Conservation (phyloP, 2,797 vertebrate species). For the Craterocephalus amniculus region DNA sequence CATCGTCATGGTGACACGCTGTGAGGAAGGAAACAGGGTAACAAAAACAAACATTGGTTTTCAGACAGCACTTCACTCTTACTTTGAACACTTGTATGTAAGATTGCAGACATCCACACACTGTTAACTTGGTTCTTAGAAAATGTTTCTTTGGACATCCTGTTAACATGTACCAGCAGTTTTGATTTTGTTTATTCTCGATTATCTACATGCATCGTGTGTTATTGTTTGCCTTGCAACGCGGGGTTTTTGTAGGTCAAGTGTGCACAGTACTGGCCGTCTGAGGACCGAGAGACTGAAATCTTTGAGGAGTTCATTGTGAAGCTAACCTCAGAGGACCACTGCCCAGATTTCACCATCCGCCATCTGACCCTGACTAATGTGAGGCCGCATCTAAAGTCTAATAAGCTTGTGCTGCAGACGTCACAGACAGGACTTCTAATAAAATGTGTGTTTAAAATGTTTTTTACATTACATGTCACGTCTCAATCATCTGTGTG, state of each 20-base stretch:
- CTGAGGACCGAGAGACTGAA: conserved; percentile 78
- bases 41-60: conserved; percentile 13
- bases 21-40: conserved; percentile 95
- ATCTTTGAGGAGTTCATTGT: conserved; percentile 88
- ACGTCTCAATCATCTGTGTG: conserved; percentile 4
- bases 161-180: background rate
- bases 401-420: background rate
- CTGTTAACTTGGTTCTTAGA: background rate
- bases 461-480: background rate
- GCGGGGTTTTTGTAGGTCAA: conserved; percentile 83
- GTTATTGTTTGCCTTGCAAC: background rate
- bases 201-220: background rate
- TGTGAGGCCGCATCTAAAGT: conserved; percentile 60
- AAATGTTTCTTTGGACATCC: background rate
- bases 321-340: conserved; percentile 85
- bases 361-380: conserved; percentile 88
- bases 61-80: background rate
- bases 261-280: conserved; percentile 96
- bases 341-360: conserved; percentile 91
- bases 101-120: background rate
- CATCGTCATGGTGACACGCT: conserved; percentile 98
- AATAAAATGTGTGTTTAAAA: background rate
- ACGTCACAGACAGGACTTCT: background rate
- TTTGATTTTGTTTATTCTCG: background rate
- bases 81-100: background rate